Conservation (phyloP, 2,113 vertebrate genomes). For the Falcunculus frontatus region DNA sequence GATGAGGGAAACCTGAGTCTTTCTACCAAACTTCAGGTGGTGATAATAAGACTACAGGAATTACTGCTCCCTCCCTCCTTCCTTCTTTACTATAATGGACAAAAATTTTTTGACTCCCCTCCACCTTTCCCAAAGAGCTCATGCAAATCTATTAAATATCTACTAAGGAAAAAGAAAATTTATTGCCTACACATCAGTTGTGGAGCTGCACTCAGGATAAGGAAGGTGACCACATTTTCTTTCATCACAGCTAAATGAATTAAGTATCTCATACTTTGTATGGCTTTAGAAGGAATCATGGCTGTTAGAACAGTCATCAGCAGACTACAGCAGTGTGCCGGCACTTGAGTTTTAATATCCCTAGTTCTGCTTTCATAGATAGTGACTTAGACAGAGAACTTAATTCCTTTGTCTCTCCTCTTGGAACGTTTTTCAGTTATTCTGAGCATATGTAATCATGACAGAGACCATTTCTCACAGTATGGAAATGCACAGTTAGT, state of each 20-base stretch:
- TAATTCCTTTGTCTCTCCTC: not conserved
- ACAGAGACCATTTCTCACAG: not conserved
- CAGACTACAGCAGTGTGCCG: not conserved
- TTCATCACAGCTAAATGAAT: not conserved
- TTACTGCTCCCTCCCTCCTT: not conserved
- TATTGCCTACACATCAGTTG: not conserved
- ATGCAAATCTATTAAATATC: not conserved
- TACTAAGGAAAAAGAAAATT: not conserved
- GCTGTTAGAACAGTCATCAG: not conserved
- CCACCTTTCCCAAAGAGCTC: not conserved
- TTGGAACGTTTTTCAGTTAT: not conserved
- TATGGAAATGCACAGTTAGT: not conserved
- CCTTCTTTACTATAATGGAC: not conserved
- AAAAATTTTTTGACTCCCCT: not conserved
- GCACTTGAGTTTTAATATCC: not conserved
- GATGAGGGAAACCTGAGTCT: not conserved
- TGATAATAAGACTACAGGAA: not conserved
- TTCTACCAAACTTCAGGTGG: not conserved
- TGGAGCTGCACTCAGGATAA: not conserved
- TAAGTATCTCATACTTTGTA: not conserved
- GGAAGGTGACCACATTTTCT: not conserved
- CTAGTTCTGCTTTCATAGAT: not conserved
- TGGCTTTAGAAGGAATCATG: not conserved
- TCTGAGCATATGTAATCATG: not conserved
- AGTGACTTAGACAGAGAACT: not conserved